Evolutionary conservation across 2,113 vertebrate species (phyloP), one percentile per base, ranked within the genome.

Genomic region (Saccopteryx leptura): DNA sequence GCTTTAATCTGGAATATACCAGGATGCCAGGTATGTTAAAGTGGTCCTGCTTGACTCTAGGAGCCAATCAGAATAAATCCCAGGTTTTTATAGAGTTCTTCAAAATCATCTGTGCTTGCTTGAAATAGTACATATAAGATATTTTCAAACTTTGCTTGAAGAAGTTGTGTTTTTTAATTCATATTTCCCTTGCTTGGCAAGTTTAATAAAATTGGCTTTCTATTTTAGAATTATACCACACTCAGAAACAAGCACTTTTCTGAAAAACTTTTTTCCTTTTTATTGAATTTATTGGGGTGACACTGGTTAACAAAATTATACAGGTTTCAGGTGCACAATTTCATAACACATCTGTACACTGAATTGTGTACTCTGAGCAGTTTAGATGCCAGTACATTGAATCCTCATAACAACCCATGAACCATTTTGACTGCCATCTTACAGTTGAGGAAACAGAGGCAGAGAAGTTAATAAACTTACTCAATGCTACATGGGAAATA

Each of bases 381-480:
- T 90, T 86, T 33, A 50, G 39, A 69, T 46, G 15, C 3, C 60
- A 75, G 5, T 19, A 28, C 4, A 54, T 66, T 83, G 72, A 21
- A 48, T 86, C 31, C 12, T 84, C 71, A 58, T 65, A 79, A 46
- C 60, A 80, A 33, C 10, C 52, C 15, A 54, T 19, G 15, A 68
- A 24, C 2, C 10, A 18, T 58, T 88, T 91, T 80, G 52, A 84
- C 48, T 9, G 28, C 2, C 48, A 80, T 60, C 19, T 87, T 68
- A 39, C 3, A 48, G 4, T 65, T 56, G 71, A 90, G 71, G 28
- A 79, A 80, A 50, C 0, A 60, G 69, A 87, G 50, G 26, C 60
- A 94, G 63, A 69, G 52, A 71, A 3, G 46, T 83, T 88, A 84
- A 92, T 33, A 80, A 50, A 93, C 46, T 75, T 48, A 80, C 24